Base-by-base conservation (phyloP, 2,113 vertebrate genomes). In the Sturnus vulgaris region DNA sequence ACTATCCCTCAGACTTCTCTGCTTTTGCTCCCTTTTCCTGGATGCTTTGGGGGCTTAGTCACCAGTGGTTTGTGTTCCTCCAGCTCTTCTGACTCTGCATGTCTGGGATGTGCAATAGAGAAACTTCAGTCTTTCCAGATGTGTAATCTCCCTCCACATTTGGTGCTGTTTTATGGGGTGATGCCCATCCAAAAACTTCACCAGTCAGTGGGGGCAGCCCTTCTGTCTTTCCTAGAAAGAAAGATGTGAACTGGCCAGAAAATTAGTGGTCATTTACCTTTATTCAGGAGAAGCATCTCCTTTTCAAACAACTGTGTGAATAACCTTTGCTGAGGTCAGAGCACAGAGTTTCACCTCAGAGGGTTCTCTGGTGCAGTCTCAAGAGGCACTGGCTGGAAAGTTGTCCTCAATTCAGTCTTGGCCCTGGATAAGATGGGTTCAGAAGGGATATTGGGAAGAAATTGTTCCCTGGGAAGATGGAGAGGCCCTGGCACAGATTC, bases 31-130 rank as follows among this genome's bases (percentile, higher is more conserved):
- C 42, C 4, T 71, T 82, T 84, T 90, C 50, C 78, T 70, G 85
- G 79, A 88, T 95, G 77, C 50, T 76, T 77, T 25, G 31, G 60
- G 35, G 77, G 42, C 40, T 88, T 23, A 83, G 63, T 85, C 90
- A 96, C 76, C 66, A 4, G 12, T 52, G 64, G 8, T 82, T 59
- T 57, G 22, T 57, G 86, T 37, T 79, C 71, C 72, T 93, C 42
- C 72, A 55, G 53, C 57, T 90, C 40, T 37, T 80, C 78, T 93
- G 86, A 86, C 78, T 56, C 52, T 28, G 83, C 80, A 85, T 49
- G 63, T 82, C 69, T 37, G 25, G 60, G 52, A 49, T 5, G 40
- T 44, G 52, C 44, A 44, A 1, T 0, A 12, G 49, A 37, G 56
- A 20, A 50, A 1, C 44, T 77, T 59, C 2, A 47, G 6, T 52